Evolutionary conservation across 2,113 vertebrate species (phyloP).

Genomic region (Chitala chitala): DNA sequence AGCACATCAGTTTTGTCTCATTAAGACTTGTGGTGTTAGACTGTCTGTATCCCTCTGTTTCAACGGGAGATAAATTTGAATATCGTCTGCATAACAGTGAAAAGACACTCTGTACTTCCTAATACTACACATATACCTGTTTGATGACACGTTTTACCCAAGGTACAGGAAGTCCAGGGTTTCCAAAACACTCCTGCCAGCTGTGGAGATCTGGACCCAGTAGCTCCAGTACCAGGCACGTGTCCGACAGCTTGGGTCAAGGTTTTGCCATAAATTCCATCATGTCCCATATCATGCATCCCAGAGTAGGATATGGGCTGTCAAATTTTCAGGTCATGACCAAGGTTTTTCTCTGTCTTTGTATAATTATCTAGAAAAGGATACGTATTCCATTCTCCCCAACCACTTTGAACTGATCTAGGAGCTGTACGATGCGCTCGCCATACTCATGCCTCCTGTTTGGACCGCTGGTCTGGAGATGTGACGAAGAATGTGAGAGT

Average conservation of each 20-base stretch:
- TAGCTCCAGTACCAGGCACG: slow-evolving; percentile 73
- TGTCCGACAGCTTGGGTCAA: slow-evolving; percentile 53
- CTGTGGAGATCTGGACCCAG: slow-evolving; percentile 70
- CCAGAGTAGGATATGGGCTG: too few species aligned
- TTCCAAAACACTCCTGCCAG: slow-evolving; percentile 60
- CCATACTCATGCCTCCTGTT: slow-evolving; percentile 58
- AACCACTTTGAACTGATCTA: slow-evolving; percentile 75
- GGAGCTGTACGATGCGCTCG: slow-evolving; percentile 60
- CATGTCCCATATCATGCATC: not conserved
- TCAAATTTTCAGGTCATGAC: too few species aligned
- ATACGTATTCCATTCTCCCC: slow-evolving; percentile 77
- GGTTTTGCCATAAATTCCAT: not conserved
- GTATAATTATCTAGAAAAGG: slow-evolving; percentile 45
- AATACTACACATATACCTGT: slow-evolving; percentile 70
- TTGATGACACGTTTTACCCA: slow-evolving; percentile 68
- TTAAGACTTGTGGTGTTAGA: too few species aligned
- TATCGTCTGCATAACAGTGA: too few species aligned
- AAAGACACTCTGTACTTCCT: too few species aligned
- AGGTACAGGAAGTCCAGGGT: slow-evolving; percentile 57
- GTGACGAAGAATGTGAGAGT: not conserved
- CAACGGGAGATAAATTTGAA: too few species aligned
- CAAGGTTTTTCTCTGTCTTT: not conserved
- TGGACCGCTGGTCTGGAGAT: slow-evolving; percentile 60
- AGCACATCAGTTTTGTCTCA: too few species aligned
- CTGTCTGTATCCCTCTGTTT: too few species aligned